A percentile compares a stretch with the other conserved stretches of the same genome.
Conservation (phyloP, 2,888 invertebrate species). For the Lottia gigantea region DNA sequence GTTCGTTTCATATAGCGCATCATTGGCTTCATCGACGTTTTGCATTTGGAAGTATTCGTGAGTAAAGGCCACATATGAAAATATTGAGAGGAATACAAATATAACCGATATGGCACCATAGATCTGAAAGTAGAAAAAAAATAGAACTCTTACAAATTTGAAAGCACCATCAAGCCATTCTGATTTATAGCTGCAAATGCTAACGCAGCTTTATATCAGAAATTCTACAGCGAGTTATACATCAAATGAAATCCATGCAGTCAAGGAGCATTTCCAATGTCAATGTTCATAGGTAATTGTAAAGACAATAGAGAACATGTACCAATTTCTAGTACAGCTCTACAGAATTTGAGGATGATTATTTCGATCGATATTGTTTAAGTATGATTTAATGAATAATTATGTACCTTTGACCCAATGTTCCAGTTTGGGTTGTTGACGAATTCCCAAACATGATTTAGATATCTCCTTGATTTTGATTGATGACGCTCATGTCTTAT, state of each 20-base stretch:
- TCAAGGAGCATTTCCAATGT: too few relatives aligned
- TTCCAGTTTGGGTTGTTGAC: conserved; percentile 30
- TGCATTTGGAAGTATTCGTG: conserved; percentile 27
- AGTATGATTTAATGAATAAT: too few relatives aligned
- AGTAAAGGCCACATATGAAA: conserved; percentile 36
- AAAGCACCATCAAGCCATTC: conserved; percentile 11
- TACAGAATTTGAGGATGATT: too few relatives aligned
- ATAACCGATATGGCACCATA: conserved; percentile 31
- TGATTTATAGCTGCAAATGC: too few relatives aligned
- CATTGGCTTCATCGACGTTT: background rate
- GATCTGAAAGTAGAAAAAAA: conserved; percentile 32
- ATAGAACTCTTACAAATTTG: background rate
- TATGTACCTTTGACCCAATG: conserved; percentile 30
- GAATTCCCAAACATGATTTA: conserved; percentile 26
- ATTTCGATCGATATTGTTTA: too few relatives aligned
- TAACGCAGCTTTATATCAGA: too few relatives aligned
- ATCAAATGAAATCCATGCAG: too few relatives aligned
- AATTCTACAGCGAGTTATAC: too few relatives aligned
- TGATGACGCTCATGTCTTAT: background rate
- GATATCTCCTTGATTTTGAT: background rate
- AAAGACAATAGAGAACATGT: too few relatives aligned
- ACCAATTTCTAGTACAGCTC: too few relatives aligned
- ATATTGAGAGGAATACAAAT: conserved; percentile 36
- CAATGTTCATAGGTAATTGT: too few relatives aligned
- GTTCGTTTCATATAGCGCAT: background rate